Conservation (phyloP, 2,113 vertebrate species). For the Xenopus borealis region DNA sequence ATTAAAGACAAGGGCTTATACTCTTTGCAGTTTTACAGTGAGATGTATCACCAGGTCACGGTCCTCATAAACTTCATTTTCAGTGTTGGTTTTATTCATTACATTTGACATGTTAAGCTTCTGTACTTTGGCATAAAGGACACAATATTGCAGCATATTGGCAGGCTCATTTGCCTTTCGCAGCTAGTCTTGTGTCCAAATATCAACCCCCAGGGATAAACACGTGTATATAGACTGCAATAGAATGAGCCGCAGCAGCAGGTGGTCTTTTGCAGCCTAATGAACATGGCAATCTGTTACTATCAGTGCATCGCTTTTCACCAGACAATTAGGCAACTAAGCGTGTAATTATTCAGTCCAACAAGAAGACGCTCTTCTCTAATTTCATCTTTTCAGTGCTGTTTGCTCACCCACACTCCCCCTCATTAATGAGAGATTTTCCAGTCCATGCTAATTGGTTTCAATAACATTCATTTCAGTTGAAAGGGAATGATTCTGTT, state of each 20-base stretch:
- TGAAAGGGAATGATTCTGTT: slow-evolving; percentile 98
- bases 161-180: slow-evolving; percentile 96
- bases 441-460: slow-evolving; percentile 99
- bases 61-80: slow-evolving; percentile 70
- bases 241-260: slow-evolving; percentile 92
- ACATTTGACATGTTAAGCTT: slow-evolving; percentile 93
- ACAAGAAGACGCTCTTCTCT: slow-evolving; percentile 97
- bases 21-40: slow-evolving; percentile 57
- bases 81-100: slow-evolving; percentile 84
- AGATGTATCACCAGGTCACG: slow-evolving; percentile 67
- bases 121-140: slow-evolving; percentile 94
- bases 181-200: slow-evolving; percentile 91
- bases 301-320: slow-evolving; percentile 89
- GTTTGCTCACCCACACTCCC: slow-evolving; percentile 99
- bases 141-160: slow-evolving; percentile 98
- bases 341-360: slow-evolving; percentile 99
- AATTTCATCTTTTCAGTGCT: slow-evolving; percentile 99
- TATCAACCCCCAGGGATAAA: slow-evolving; percentile 85
- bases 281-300: slow-evolving; percentile 99
- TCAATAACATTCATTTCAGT: slow-evolving; percentile 99
- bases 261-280: slow-evolving; percentile 99
- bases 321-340: slow-evolving; percentile 99
- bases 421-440: slow-evolving; percentile 99
- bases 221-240: slow-evolving; percentile 86
- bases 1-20: slow-evolving; percentile 51